Evolutionary conservation across 2,888 invertebrate species (phyloP).

Genomic region (Caenorhabditis panamensis): DNA sequence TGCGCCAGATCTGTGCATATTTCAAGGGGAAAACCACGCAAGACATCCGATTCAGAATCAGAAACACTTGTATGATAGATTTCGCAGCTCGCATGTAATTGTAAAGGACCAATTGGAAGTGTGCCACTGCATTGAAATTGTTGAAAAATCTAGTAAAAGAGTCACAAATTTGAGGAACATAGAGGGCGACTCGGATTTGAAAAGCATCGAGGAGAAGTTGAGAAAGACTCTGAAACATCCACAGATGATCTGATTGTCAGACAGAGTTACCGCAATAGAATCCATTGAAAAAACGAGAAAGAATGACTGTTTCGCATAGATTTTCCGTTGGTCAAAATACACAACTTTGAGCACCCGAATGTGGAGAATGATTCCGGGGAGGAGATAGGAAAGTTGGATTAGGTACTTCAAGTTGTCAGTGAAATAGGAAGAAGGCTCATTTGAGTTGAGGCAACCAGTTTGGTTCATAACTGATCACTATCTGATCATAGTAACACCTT

Average conservation of each 20-base stretch:
- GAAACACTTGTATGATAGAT: conserved; percentile 37
- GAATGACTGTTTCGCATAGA: conserved; percentile 52
- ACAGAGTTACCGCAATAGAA: conserved; percentile 14
- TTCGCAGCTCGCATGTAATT: conserved; percentile 50
- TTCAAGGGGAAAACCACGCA: conserved; percentile 43
- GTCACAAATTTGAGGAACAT: conserved; percentile 51
- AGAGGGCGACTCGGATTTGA: conserved; percentile 49
- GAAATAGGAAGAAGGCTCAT: conserved; percentile 29
- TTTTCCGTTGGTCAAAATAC: conserved; percentile 10
- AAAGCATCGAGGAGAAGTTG: conserved; percentile 29
- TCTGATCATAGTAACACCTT: too few relatives aligned
- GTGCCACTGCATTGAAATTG: conserved; percentile 35
- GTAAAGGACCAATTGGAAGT: conserved; percentile 27
- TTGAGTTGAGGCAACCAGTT: too few relatives aligned
- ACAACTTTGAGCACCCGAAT: conserved; percentile 32
- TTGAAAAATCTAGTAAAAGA: conserved; percentile 20
- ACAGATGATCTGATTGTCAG: neutral
- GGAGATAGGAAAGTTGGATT: conserved; percentile 35
- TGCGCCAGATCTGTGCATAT: conserved; percentile 40
- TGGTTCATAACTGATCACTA: too few relatives aligned
- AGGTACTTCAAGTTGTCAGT: conserved; percentile 53
- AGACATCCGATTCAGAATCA: conserved; percentile 52
- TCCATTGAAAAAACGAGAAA: conserved; percentile 35
- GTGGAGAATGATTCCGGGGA: conserved; percentile 36
- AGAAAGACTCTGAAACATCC: conserved; percentile 32